Evolutionary conservation across 2,797 vertebrate species (phyloP).

Genomic region (Leuciscus waleckii): DNA sequence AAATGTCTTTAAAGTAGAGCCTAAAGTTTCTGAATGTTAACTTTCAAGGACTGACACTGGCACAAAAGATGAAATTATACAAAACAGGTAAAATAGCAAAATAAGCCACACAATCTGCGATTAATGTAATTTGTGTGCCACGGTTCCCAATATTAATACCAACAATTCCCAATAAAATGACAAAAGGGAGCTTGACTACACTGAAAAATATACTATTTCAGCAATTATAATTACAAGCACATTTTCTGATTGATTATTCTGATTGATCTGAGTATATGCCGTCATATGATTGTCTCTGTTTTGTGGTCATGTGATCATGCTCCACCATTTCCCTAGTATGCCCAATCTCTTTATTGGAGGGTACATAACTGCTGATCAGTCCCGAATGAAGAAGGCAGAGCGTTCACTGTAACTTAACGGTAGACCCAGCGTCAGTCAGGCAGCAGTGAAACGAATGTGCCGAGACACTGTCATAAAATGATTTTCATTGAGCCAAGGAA

Average conservation of each 20-base stretch:
- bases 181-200: background rate
- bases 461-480: constrained; percentile 33
- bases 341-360: background rate
- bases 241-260: too few relatives aligned
- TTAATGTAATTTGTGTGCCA: background rate
- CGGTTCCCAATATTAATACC: background rate
- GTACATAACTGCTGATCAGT: constrained; percentile 2
- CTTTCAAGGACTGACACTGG: background rate
- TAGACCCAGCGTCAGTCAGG: constrained; percentile 9
- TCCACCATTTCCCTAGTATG: background rate
- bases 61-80: background rate
- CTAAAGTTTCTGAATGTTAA: background rate
- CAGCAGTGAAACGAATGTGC: background rate
- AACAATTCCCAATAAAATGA: background rate
- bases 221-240: too few relatives aligned
- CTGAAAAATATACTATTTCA: too few relatives aligned
- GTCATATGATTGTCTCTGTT: background rate
- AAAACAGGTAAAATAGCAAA: too few relatives aligned
- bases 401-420: background rate
- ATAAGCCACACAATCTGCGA: background rate
- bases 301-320: background rate
- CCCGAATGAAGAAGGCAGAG: background rate
- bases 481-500: constrained; percentile 40
- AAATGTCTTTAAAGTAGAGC: background rate
- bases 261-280: background rate